Evolutionary conservation across 2,113 vertebrate genomes (phyloP), one percentile per base, ranked within the genome.

Genomic region (Nothocercus nigrocapillus): DNA sequence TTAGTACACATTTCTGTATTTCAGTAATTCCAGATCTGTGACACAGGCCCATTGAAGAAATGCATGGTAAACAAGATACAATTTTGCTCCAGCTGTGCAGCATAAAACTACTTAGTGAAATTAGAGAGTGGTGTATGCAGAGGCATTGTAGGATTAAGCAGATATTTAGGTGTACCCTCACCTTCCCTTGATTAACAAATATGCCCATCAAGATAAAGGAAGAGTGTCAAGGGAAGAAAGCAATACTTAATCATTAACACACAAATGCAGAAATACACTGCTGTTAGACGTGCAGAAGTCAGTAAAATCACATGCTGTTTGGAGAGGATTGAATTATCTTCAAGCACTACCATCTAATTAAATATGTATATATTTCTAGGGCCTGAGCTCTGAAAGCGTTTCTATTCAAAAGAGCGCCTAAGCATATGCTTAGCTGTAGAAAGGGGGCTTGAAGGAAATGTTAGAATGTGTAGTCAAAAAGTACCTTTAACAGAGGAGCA

Each of bases 291-390:
- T 20, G 53, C 36, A 96, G 67, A 94, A 97, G 93, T 94, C 90
- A 82, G 66, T 89, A 90, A 90, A 96, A 79, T 67, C 85, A 79
- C 85, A 90, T 73, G 70, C 70, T 92, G 77, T 85, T 95, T 96
- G 62, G 85, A 92, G 88, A 96, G 81, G 85, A 93, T 32, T 93
- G 93, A 90, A 90, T 94, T 96, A 87, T 96, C 90, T 96, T 96
- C 92, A 92, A 93, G 90, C 80, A 91, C 90, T 96, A 69, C 58
- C n/a, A 59, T 82, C 80, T 90, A 92, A 96, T 94, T 95, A 96
- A 95, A 90, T 94, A 95, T 90, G 85, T 63, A 95, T 90, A 95
- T 92, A 96, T 94, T 96, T 95, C 88, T 82, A 89, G 62, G 93
- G 69, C 44, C 83, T 76, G 74, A 96, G 84, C 72, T 89, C 82